Evolutionary conservation across 2,888 invertebrate genomes (phyloP).

Genomic region (Caenorhabditis japonica): DNA sequence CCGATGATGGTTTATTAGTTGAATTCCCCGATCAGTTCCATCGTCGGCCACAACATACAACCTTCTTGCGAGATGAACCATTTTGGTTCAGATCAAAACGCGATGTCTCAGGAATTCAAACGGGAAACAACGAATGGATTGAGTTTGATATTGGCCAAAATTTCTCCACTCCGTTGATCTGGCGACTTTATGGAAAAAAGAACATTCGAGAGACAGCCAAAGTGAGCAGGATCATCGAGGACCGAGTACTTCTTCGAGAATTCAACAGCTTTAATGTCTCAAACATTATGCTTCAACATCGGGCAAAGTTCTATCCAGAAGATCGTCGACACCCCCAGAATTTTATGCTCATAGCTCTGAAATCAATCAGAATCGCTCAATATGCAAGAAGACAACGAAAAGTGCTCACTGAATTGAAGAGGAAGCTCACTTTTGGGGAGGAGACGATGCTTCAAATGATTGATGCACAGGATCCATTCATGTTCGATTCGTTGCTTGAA

Average conservation of each 20-base stretch:
- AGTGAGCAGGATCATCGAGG: not conserved
- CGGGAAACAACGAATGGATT: not conserved
- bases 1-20: not conserved
- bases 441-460: not conserved
- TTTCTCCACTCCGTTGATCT: not conserved
- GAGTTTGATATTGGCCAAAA: slow-evolving; percentile 5
- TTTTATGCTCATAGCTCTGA: not conserved
- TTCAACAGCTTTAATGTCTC: too few species aligned
- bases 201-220: not conserved
- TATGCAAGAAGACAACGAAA: slow-evolving; percentile 1
- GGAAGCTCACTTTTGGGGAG: not conserved
- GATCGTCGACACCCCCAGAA: not conserved
- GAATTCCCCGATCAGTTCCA: slow-evolving; percentile 5
- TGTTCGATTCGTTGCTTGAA: slow-evolving; percentile 1
- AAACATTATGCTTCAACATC: too few species aligned
- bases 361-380: not conserved
- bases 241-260: too few species aligned
- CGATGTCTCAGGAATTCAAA: not conserved
- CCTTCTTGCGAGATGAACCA: not conserved
- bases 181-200: not conserved
- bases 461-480: not conserved
- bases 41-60: not conserved
- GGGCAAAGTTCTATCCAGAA: too few species aligned
- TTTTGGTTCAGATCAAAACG: not conserved
- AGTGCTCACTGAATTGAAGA: not conserved